Percentiles rank a stretch among this genome's conserved stretches.
phyloP scores from a whole-genome alignment of 2,113 vertebrate species.

The Mesembrinibis cayennensis region DNA sequence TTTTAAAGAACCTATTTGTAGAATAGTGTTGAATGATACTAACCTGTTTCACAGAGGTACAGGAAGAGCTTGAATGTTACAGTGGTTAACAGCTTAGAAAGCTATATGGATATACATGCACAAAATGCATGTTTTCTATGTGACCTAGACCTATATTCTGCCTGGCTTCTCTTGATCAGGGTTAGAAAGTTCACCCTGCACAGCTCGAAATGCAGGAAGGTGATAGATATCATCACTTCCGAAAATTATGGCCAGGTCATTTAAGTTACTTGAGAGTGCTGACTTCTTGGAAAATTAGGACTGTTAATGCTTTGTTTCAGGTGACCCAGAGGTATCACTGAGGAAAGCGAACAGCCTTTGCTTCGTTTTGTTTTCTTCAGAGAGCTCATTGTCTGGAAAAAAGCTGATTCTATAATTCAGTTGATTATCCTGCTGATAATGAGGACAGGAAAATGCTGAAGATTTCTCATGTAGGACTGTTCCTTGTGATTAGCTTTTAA shows the following conservation, averaged over 20 bases:
- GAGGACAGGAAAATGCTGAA: neutral
- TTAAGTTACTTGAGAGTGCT: neutral
- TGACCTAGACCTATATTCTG: neutral
- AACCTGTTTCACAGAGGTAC: neutral
- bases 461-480: neutral
- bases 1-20: neutral
- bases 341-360: neutral
- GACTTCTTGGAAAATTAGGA: neutral
- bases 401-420: neutral
- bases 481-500: slow-evolving; percentile 7
- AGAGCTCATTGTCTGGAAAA: neutral
- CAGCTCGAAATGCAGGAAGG: neutral
- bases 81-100: neutral
- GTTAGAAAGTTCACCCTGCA: neutral
- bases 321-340: neutral
- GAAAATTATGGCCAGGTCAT: neutral
- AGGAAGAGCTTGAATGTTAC: neutral
- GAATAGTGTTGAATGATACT: neutral
- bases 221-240: neutral
- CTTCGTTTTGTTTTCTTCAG: slow-evolving; percentile 10
- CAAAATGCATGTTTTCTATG: neutral
- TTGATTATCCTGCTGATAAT: slow-evolving; percentile 11
- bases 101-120: neutral
- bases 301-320: neutral
- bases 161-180: neutral